These are phyloP conservation scores for Boleophthalmus pectinirostris DNA, from an alignment of 2,113 vertebrate species.

Conservation along the genomic window DNA sequence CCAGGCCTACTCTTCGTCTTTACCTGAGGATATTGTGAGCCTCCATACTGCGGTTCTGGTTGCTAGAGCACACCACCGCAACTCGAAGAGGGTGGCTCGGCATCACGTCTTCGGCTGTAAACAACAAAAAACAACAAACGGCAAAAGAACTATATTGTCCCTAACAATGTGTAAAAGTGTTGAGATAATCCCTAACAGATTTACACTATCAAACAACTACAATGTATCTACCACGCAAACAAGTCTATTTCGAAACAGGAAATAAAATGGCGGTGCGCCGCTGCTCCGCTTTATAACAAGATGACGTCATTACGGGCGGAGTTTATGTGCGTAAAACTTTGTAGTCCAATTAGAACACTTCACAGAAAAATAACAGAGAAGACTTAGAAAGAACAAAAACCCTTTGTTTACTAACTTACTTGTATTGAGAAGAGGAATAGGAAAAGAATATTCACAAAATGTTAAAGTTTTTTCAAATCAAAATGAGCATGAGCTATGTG, in stretches of 20 bases:
- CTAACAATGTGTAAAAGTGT: background rate
- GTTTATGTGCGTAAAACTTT: conserved; percentile 16
- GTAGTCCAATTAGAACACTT: background rate
- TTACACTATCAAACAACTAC: conserved; percentile 8
- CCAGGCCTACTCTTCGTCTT: conserved; percentile 40
- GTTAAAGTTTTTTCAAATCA: no score
- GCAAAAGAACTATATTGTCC: conserved; percentile 6
- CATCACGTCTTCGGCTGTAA: conserved; percentile 76
- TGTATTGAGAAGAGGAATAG: no score
- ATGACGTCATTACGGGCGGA: conserved; percentile 51
- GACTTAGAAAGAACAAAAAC: no score
- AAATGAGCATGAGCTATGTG: no score
- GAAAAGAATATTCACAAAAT: background rate
- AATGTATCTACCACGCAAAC: background rate
- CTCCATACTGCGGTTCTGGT: conserved; percentile 99
- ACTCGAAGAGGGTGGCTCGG: conserved; percentile 88
- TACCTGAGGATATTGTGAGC: conserved; percentile 99
- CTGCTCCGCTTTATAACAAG: conserved; percentile 24
- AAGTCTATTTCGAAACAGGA: conserved; percentile 31
- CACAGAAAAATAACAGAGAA: background rate
- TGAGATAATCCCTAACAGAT: background rate
- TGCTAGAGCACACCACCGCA: conserved; percentile 97
- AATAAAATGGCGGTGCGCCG: conserved; percentile 66
- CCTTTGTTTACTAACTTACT: no score
- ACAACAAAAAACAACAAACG: conserved; percentile 30